Percentiles rank a stretch among this genome's conserved stretches.
Evolutionary conservation across 2,113 vertebrate species (phyloP).

Genomic region (Leptobrachium ailaonicum): DNA sequence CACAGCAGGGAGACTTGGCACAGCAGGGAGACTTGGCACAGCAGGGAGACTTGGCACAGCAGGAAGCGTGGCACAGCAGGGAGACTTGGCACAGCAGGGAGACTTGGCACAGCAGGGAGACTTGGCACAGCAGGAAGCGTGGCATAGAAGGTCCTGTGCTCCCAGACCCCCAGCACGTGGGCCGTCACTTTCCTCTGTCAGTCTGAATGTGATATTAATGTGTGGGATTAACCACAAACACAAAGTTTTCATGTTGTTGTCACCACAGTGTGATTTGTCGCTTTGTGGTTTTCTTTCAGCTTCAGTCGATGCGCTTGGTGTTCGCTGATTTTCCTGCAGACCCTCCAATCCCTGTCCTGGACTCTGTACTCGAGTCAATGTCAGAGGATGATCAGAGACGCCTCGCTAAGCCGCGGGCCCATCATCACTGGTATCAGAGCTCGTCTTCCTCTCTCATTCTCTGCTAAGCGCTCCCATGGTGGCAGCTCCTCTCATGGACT

Average conservation of each 20-base stretch:
- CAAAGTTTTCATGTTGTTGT: no score
- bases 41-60: no score
- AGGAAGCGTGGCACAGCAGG: no score
- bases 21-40: no score
- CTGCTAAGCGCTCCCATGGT: not conserved
- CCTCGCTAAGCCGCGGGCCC: not conserved
- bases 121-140: no score
- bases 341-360: no score
- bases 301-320: not conserved
- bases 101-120: no score
- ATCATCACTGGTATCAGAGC: not conserved
- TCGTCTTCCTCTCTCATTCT: not conserved
- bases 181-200: not conserved
- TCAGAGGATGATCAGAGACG: not conserved
- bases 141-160: not conserved
- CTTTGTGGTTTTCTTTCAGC: not conserved
- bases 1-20: no score
- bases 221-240: no score
- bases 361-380: not conserved
- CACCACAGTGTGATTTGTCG: not conserved
- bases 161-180: not conserved
- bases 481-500: no score
- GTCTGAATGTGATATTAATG: not conserved
- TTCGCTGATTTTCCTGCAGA: not conserved
- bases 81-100: no score